phyloP scores from a whole-genome alignment of 2,888 invertebrate genomes.

The Griposia aprilina region DNA sequence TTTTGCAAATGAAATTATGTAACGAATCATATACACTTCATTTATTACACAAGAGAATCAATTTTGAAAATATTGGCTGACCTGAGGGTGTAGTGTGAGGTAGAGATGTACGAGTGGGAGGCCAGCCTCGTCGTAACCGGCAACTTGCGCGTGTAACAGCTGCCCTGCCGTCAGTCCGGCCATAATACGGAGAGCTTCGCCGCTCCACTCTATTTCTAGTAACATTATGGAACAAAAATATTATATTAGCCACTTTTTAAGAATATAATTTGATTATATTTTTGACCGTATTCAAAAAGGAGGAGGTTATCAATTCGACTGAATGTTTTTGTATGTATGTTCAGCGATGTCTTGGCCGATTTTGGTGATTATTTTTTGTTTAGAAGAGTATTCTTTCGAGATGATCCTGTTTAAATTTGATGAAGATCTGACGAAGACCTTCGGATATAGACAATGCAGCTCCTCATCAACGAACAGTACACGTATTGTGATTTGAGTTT shows the following conservation, averaged over 20 bases:
- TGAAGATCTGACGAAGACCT: background rate
- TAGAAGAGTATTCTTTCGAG: background rate
- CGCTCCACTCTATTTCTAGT: constrained; percentile 92
- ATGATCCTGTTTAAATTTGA: background rate
- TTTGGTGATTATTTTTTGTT: background rate
- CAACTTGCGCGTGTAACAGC: constrained; percentile 96
- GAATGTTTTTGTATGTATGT: background rate
- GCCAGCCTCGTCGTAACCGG: constrained; percentile 94
- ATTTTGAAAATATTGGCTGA: constrained; percentile 72
- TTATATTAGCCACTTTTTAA: background rate
- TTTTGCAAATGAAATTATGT: constrained; percentile 3
- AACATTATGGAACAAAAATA: constrained; percentile 5
- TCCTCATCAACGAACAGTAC: background rate
- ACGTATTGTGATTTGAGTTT: background rate
- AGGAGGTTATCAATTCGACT: background rate
- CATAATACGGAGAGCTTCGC: constrained; percentile 94
- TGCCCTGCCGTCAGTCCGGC: constrained; percentile 95
- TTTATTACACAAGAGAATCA: background rate
- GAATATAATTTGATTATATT: background rate
- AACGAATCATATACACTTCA: constrained; percentile 25
- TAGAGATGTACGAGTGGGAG: constrained; percentile 96
- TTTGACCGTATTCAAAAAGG: background rate
- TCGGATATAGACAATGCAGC: background rate
- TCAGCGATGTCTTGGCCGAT: background rate
- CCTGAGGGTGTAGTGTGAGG: constrained; percentile 93